Evolutionary conservation across 1,140 invertebrate genomes (phyloP).

Genomic region (Aphidius ervi): DNA sequence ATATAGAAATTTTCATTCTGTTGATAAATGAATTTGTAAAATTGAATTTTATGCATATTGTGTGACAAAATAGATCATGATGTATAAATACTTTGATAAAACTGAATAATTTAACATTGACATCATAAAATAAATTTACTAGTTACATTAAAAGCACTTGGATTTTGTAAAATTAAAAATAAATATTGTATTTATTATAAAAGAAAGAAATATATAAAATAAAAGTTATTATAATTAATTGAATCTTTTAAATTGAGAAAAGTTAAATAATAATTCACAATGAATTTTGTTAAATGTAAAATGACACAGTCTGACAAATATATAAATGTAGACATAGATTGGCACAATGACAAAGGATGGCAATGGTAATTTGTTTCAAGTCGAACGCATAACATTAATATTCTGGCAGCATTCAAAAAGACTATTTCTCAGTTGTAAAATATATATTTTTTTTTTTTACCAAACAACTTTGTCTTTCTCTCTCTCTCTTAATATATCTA

Average conservation of each 20-base stretch:
- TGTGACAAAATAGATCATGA: background rate
- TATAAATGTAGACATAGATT: conserved; percentile 25
- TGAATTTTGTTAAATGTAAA: background rate
- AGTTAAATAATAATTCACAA: background rate
- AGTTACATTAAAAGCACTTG: too few species aligned
- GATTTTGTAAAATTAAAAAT: background rate
- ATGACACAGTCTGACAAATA: conserved; percentile 15
- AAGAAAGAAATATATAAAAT: too few species aligned
- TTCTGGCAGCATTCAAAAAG: conserved; percentile 28
- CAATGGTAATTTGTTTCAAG: conserved; percentile 31
- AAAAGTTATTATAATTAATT: background rate
- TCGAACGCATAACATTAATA: conserved; percentile 34
- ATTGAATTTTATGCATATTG: background rate
- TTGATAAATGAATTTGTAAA: too few species aligned
- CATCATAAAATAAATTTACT: too few species aligned
- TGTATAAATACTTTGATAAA: too few species aligned
- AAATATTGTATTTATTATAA: too few species aligned
- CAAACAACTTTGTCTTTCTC: conserved; percentile 9
- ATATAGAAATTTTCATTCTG: background rate
- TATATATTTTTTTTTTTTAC: conserved; percentile 10
- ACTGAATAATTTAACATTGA: too few species aligned
- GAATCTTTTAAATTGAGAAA: background rate
- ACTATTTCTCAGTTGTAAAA: conserved; percentile 16
- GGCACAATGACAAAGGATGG: conserved; percentile 28
- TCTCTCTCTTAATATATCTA: conserved; percentile 11